Conservation (phyloP, 2,797 vertebrate genomes). For the Aeoliscus strigatus region DNA sequence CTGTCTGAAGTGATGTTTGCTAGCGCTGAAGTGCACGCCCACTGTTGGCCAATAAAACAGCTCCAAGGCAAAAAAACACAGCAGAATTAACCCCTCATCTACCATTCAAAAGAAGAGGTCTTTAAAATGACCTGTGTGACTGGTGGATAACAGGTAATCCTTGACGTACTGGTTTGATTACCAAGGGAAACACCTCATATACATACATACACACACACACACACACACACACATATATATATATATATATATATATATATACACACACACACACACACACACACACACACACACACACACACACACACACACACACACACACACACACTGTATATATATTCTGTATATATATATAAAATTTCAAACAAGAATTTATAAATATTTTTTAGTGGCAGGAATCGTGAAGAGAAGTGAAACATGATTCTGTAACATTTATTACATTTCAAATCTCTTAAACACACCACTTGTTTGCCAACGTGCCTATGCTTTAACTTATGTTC, state of each 20-base stretch:
- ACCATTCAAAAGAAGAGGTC: conserved; percentile 19
- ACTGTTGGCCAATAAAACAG: conserved; percentile 54
- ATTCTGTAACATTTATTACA: no score
- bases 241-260: no score
- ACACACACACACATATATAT: no score
- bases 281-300: no score
- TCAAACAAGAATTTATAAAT: no score
- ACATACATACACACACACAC: no score
- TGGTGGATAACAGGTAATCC: background rate
- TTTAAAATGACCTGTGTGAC: conserved; percentile 10
- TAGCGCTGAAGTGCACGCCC: conserved; percentile 55
- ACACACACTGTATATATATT: no score
- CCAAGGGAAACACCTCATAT: background rate
- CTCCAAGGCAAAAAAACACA: conserved; percentile 14
- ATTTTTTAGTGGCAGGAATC: no score
- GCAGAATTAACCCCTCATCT: conserved; percentile 60
- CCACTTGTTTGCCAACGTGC: background rate
- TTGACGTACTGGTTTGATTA: conserved; percentile 1
- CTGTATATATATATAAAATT: no score
- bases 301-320: no score
- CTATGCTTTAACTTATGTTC: background rate
- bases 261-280: no score
- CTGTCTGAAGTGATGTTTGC: conserved; percentile 78
- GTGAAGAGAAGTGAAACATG: no score
- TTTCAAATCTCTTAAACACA: background rate